Percentiles rank a stretch among this genome's conserved stretches.
These are phyloP conservation scores for Euura lappo DNA, from an alignment of 1,140 invertebrate genomes.

Conservation along the genomic window DNA sequence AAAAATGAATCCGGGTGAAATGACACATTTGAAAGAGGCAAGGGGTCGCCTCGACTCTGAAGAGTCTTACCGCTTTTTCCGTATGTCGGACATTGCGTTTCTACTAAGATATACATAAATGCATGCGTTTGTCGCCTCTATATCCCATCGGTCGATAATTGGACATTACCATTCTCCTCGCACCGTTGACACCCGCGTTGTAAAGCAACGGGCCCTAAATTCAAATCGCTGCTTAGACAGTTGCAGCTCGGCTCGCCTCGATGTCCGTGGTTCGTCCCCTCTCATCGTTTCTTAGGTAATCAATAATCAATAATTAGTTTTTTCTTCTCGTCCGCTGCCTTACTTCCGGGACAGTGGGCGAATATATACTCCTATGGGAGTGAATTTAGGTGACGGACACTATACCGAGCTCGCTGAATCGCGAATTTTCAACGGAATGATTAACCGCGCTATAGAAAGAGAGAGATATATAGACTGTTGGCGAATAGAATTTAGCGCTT, in stretches of 20 bases:
- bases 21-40: too few relatives aligned
- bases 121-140: background rate
- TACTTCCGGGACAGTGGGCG: background rate
- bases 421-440: background rate
- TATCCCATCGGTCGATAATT: conserved; percentile 3
- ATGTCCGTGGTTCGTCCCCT: too few relatives aligned
- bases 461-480: conserved; percentile 5
- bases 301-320: too few relatives aligned
- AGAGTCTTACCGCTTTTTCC: too few relatives aligned
- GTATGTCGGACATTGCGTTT: too few relatives aligned
- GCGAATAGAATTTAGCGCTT: conserved; percentile 54
- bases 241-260: background rate
- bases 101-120: too few relatives aligned
- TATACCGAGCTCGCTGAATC: background rate
- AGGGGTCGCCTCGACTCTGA: too few relatives aligned
- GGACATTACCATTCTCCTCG: conserved; percentile 2
- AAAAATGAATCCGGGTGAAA: too few relatives aligned
- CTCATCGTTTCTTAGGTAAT: too few relatives aligned
- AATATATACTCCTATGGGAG: background rate
- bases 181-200: conserved; percentile 2
- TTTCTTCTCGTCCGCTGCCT: background rate
- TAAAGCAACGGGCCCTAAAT: background rate
- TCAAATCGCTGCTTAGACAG: conserved; percentile 2
- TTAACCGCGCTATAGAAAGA: background rate
- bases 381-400: background rate